Conservation (phyloP, 2,113 vertebrate genomes). For the Brienomyrus longianalis region DNA sequence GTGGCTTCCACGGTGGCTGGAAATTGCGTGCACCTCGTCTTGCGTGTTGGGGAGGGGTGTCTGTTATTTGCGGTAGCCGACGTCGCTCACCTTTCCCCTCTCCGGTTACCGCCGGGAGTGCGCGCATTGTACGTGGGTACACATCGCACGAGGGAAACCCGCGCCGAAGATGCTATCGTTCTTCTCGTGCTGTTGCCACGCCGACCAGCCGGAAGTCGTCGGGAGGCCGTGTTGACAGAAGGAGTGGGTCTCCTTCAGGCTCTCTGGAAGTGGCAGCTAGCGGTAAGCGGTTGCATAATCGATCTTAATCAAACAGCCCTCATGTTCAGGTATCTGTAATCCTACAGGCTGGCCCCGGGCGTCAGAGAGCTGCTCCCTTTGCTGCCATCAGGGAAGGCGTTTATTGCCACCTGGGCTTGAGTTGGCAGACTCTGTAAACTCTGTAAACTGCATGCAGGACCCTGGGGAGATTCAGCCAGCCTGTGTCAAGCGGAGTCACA, state of each 20-base stretch:
- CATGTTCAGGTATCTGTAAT: not conserved
- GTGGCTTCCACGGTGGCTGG: not conserved
- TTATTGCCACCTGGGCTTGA: not conserved
- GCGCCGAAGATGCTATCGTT: not conserved
- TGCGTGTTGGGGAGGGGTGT: not conserved
- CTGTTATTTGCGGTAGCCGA: not conserved
- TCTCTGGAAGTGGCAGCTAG: constrained; percentile 1
- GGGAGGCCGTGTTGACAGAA: constrained; percentile 54
- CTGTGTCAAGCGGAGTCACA: not conserved
- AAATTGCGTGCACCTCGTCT: not conserved
- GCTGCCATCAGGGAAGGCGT: not conserved
- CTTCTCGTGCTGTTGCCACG: not conserved
- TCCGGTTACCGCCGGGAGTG: not conserved
- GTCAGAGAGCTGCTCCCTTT: not conserved
- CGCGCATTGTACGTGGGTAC: not conserved
- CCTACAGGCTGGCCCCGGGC: not conserved
- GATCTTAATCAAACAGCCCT: not conserved
- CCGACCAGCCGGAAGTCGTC: constrained; percentile 6
- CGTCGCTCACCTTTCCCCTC: not conserved
- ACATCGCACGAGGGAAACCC: not conserved
- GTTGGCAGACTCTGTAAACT: not conserved
- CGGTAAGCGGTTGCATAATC: not conserved
- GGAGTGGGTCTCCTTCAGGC: constrained; percentile 44
- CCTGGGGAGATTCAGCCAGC: not conserved
- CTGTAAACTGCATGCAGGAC: not conserved